phyloP scores from a whole-genome alignment of 2,797 vertebrate species.

The Lerista edwardsae region DNA sequence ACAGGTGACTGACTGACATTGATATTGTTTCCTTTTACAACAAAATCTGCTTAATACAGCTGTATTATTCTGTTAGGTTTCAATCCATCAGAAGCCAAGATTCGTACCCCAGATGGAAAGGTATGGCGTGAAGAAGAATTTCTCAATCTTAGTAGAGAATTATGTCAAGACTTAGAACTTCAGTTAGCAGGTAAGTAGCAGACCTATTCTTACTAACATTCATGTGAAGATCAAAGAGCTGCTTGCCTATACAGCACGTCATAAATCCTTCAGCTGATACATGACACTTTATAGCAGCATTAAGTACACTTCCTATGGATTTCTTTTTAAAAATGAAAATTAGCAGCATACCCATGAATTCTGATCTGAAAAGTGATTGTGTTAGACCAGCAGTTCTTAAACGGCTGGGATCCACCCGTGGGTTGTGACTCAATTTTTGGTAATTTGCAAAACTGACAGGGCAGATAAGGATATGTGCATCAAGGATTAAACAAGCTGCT shows the following conservation, averaged over 20 bases:
- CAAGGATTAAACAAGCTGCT: too few species aligned
- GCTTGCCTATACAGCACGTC: neutral
- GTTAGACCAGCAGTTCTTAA: too few species aligned
- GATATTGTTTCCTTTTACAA: neutral
- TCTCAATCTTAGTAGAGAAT: slow-evolving; percentile 81
- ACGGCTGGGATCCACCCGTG: too few species aligned
- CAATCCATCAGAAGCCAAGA: slow-evolving; percentile 88
- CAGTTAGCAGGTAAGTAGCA: slow-evolving; percentile 83
- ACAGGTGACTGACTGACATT: too few species aligned
- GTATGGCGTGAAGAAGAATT: slow-evolving; percentile 87
- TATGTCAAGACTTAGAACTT: slow-evolving; percentile 82
- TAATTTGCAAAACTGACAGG: too few species aligned
- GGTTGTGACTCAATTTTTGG: too few species aligned
- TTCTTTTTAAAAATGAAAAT: neutral
- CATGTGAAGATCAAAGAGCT: neutral
- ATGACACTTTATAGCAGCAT: neutral
- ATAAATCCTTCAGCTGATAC: neutral
- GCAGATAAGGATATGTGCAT: too few species aligned
- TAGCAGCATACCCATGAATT: neutral
- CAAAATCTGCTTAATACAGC: slow-evolving; percentile 18
- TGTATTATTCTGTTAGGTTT: slow-evolving; percentile 84
- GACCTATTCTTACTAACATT: neutral
- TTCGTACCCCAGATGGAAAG: slow-evolving; percentile 85
- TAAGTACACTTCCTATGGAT: neutral
- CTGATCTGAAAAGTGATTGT: neutral